A percentile compares a stretch with the other conserved stretches of the same genome.
Conservation (phyloP, 2,113 vertebrate genomes). For the Seriola rivoliana region DNA sequence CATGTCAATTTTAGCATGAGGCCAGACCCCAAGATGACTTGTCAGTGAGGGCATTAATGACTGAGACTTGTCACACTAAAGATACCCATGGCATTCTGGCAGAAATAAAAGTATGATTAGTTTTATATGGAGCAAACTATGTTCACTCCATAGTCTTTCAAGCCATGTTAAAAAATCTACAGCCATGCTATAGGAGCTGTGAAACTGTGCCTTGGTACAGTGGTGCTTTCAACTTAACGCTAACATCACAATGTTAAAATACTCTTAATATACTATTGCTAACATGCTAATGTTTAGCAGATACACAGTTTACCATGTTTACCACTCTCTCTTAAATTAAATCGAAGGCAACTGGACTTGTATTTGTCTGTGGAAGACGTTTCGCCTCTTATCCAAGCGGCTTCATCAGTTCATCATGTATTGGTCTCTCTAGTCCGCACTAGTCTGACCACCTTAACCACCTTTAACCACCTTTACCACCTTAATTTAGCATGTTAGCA, state of each 20-base stretch:
- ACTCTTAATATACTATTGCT: background rate
- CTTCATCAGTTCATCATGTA: too few species aligned
- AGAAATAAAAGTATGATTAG: background rate
- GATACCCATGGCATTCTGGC: slow-evolving; percentile 11
- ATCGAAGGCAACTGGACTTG: too few species aligned
- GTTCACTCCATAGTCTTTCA: background rate
- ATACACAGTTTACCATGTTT: background rate
- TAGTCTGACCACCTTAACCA: too few species aligned
- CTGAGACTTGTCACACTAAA: slow-evolving; percentile 37
- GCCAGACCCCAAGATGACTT: slow-evolving; percentile 47
- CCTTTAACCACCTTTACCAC: too few species aligned
- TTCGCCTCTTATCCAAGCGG: too few species aligned
- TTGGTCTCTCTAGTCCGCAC: too few species aligned
- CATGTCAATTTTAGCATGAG: slow-evolving; percentile 67
- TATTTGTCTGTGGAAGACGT: too few species aligned
- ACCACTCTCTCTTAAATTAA: too few species aligned
- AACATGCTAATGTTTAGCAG: slow-evolving; percentile 1
- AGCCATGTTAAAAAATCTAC: too few species aligned
- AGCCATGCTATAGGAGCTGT: background rate
- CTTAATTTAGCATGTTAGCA: background rate
- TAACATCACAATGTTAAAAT: background rate
- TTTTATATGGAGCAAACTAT: background rate
- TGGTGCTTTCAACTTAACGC: background rate
- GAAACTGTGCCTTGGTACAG: background rate
- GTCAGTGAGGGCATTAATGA: slow-evolving; percentile 52